phyloP scores from a whole-genome alignment of 2,888 invertebrate genomes.

The Troilus luridus region DNA sequence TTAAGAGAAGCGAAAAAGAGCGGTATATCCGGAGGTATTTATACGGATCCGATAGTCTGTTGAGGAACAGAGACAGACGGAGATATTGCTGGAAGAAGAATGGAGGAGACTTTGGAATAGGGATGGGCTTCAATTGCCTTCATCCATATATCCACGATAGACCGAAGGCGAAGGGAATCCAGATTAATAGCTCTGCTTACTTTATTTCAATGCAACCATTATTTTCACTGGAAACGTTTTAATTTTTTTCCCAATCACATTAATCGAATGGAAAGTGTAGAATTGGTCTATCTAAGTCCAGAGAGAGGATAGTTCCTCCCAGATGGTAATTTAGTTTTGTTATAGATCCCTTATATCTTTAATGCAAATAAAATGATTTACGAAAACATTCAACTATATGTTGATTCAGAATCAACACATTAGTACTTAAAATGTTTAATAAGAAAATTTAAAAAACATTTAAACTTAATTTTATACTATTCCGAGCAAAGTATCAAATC shows the following conservation, averaged over 20 bases:
- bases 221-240: background rate
- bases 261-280: too few relatives aligned
- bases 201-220: background rate
- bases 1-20: slow-evolving; percentile 7
- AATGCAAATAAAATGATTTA: too few relatives aligned
- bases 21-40: slow-evolving; percentile 5
- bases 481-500: too few relatives aligned
- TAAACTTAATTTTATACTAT: too few relatives aligned
- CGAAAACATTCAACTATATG: too few relatives aligned
- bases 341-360: too few relatives aligned
- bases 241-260: background rate
- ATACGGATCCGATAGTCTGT: slow-evolving; percentile 28
- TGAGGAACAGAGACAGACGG: background rate
- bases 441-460: too few relatives aligned
- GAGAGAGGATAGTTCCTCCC: too few relatives aligned
- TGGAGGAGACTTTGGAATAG: slow-evolving; percentile 38
- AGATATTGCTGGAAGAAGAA: slow-evolving; percentile 16
- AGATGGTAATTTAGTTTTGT: too few relatives aligned
- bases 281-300: background rate
- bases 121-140: slow-evolving; percentile 39
- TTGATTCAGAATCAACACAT: too few relatives aligned
- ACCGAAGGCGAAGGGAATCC: background rate
- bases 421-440: too few relatives aligned
- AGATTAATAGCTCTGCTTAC: slow-evolving; percentile 6
- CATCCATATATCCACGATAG: slow-evolving; percentile 10